phyloP scores from a whole-genome alignment of 2,113 vertebrate genomes.

The Ia io region DNA sequence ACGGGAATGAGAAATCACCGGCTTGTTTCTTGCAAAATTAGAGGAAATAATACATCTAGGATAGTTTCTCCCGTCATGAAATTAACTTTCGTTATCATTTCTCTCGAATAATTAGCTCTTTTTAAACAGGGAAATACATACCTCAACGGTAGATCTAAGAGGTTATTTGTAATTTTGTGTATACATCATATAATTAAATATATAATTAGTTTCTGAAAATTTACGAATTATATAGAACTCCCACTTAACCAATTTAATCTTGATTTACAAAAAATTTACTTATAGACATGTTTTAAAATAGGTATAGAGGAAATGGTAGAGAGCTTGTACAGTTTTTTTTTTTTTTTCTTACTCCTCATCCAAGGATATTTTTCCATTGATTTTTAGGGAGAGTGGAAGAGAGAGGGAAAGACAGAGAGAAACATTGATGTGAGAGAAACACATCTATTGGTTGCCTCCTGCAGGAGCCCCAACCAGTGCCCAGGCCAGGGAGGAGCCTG shows the following conservation, averaged over 20 bases:
- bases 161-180: not conserved
- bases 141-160: not conserved
- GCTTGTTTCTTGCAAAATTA: conserved; percentile 41
- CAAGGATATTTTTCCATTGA: no score
- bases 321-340: no score
- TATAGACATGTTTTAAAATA: not conserved
- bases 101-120: conserved; percentile 19
- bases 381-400: no score
- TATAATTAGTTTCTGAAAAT: not conserved
- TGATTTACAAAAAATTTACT: not conserved
- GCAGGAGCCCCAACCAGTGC: no score
- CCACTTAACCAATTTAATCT: not conserved
- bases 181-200: not conserved
- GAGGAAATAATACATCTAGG: not conserved
- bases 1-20: conserved; percentile 38
- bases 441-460: no score
- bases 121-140: conserved; percentile 34
- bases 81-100: conserved; percentile 24
- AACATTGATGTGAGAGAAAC: no score
- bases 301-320: not conserved
- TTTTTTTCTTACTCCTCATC: no score
- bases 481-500: no score
- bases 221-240: not conserved
- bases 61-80: conserved; percentile 1
- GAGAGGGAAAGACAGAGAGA: no score